Percentiles rank a stretch among this genome's conserved stretches.
These are phyloP conservation scores for Carettochelys insculpta DNA, from an alignment of 2,113 vertebrate genomes.

Conservation along the genomic window DNA sequence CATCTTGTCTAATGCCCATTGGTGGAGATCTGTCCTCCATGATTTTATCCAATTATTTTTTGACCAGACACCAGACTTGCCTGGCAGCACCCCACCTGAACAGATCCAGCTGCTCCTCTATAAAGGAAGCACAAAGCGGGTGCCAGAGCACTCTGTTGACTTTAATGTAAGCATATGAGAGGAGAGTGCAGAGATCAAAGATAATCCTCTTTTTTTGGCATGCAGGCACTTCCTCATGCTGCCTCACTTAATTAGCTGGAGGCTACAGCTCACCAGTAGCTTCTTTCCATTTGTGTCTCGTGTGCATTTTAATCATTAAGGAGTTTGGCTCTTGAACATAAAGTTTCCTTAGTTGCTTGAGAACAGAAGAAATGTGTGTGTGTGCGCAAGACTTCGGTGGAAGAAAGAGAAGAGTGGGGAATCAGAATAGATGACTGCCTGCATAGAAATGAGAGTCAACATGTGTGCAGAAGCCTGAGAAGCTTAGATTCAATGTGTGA, in stretches of 20 bases:
- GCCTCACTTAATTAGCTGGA: not conserved
- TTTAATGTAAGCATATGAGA: not conserved
- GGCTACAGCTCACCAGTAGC: not conserved
- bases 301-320: not conserved
- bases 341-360: not conserved
- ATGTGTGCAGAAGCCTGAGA: not conserved
- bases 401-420: not conserved
- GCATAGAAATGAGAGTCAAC: not conserved
- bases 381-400: not conserved
- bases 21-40: not conserved
- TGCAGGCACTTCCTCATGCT: not conserved
- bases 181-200: not conserved
- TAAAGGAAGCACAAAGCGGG: not conserved
- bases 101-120: not conserved
- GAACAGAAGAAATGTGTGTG: not conserved
- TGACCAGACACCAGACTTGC: not conserved
- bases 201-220: accelerated
- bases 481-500: not conserved
- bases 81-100: not conserved
- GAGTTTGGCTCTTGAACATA: not conserved
- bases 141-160: not conserved
- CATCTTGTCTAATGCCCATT: not conserved
- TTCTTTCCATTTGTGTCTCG: not conserved
- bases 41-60: not conserved
- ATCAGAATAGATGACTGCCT: not conserved